A percentile compares a stretch with the other conserved stretches of the same genome.
These are phyloP conservation scores for Tenthredo amoena DNA, from an alignment of 2,888 invertebrate species.

Conservation along the genomic window DNA sequence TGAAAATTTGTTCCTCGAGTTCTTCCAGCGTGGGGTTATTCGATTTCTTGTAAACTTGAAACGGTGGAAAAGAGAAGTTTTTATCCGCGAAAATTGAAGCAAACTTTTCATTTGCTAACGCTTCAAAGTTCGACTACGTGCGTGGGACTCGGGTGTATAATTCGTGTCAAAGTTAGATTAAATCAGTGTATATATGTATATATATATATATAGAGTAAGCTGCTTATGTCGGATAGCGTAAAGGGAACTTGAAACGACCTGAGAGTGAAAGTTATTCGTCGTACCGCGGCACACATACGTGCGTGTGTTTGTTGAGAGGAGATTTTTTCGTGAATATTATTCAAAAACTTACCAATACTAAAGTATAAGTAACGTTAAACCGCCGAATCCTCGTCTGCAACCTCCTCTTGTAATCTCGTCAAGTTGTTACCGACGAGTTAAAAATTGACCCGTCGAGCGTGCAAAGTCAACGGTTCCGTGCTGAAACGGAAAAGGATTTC, in stretches of 20 bases:
- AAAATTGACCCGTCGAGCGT: constrained; percentile 24
- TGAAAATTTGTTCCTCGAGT: neutral
- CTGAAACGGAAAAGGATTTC: constrained; percentile 38
- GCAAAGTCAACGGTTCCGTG: constrained; percentile 9
- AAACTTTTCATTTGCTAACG: constrained; percentile 25
- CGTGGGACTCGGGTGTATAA: neutral
- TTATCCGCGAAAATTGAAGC: constrained; percentile 15
- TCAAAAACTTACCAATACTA: neutral
- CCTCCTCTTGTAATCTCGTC: neutral
- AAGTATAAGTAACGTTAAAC: neutral
- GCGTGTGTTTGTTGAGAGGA: neutral
- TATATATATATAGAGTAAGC: neutral
- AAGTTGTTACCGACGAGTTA: neutral
- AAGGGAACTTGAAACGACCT: neutral
- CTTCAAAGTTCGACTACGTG: neutral
- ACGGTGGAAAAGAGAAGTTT: neutral
- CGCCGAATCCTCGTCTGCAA: neutral
- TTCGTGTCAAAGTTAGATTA: constrained; percentile 31
- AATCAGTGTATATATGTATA: neutral
- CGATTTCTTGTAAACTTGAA: neutral
- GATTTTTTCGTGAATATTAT: neutral
- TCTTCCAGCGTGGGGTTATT: neutral
- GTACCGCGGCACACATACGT: neutral
- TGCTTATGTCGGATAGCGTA: neutral
- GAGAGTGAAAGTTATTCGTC: neutral